A percentile compares a stretch with the other conserved stretches of the same genome.
Conservation (phyloP, 2,113 vertebrate genomes). For the Sula dactylatra region DNA sequence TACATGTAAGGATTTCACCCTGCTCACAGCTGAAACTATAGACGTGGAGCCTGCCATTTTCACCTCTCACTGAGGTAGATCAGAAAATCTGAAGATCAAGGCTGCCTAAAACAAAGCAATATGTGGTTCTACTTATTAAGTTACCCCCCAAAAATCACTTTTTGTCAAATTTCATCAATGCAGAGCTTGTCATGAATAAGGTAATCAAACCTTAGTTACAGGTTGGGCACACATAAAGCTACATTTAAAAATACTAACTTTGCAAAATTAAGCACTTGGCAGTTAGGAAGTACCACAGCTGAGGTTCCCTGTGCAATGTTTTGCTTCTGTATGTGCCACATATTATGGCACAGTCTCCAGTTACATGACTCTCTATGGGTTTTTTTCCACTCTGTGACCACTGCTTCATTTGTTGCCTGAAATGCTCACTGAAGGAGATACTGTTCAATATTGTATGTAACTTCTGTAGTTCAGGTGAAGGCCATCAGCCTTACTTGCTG, state of each 20-base stretch:
- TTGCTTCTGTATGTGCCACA: not conserved
- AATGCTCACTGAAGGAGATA: not conserved
- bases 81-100: not conserved
- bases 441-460: not conserved
- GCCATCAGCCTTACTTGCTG: not conserved
- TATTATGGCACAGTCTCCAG: not conserved
- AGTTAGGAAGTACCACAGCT: not conserved
- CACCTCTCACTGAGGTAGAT: not conserved
- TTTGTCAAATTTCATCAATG: not conserved
- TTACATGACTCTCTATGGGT: not conserved
- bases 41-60: not conserved
- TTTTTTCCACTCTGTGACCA: not conserved
- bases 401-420: not conserved
- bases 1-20: not conserved
- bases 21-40: not conserved
- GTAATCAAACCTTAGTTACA: not conserved
- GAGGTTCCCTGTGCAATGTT: not conserved
- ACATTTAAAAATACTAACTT: not conserved
- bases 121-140: not conserved
- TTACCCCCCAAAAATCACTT: not conserved
- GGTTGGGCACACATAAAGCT: not conserved
- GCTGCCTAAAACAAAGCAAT: not conserved
- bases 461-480: not conserved
- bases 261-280: not conserved
- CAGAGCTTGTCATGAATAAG: not conserved